Percentiles rank a stretch among this genome's conserved stretches.
Conservation (phyloP, 1,140 invertebrate genomes). For the Drosophila kanapiae region DNA sequence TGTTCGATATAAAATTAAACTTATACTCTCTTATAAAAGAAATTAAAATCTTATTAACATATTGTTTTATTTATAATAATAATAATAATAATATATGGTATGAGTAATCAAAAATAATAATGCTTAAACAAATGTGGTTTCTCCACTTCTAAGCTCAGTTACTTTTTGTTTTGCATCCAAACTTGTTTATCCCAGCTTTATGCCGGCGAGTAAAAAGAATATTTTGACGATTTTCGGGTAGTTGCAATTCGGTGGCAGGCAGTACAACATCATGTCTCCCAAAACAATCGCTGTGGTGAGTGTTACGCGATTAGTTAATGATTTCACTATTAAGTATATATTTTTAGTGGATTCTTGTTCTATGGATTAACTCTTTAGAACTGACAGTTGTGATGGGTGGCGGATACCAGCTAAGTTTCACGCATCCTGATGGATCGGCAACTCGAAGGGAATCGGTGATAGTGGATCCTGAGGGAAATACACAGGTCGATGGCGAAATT, state of each 20-base stretch:
- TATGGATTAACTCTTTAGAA: constrained; percentile 7
- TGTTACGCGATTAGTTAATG: background rate
- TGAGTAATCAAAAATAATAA: background rate
- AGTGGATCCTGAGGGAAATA: constrained; percentile 6
- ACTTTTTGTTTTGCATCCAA: constrained; percentile 26
- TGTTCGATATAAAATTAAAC: too few species aligned
- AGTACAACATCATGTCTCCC: constrained; percentile 28
- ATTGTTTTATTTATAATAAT: background rate
- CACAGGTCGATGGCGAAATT: constrained; percentile 17
- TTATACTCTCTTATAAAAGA: too few species aligned
- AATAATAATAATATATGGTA: too few species aligned
- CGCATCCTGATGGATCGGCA: constrained; percentile 28
- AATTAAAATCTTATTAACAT: background rate
- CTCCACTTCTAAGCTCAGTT: constrained; percentile 19
- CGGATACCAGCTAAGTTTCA: constrained; percentile 15
- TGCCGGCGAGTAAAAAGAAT: background rate
- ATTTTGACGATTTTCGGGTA: background rate
- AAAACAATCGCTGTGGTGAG: constrained; percentile 11
- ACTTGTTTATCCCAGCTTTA: constrained; percentile 13
- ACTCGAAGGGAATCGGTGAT: constrained; percentile 6
- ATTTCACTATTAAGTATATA: background rate
- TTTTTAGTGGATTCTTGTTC: constrained; percentile 22
- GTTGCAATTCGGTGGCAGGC: constrained; percentile 16
- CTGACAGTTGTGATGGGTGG: background rate
- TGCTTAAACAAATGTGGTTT: constrained; percentile 3